Conservation (phyloP, 1,140 invertebrate genomes). For the Diorhabda elongata region DNA sequence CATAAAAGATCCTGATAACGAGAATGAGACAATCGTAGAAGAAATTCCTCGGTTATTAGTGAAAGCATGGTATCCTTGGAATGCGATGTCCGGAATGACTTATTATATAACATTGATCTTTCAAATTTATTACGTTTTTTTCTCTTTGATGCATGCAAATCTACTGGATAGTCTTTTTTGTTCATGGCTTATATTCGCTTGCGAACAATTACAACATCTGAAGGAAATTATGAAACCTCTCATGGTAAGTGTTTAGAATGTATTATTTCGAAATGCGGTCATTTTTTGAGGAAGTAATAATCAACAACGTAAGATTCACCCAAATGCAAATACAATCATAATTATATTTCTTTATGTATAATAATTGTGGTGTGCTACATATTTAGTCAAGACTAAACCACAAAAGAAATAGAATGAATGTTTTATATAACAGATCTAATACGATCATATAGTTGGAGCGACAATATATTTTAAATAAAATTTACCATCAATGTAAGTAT, state of each 20-base stretch:
- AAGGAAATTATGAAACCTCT: constrained; percentile 80
- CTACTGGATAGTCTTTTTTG: constrained; percentile 73
- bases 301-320: no score
- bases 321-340: no score
- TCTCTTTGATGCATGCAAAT: constrained; percentile 67
- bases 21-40: constrained; percentile 63
- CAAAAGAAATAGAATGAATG: no score
- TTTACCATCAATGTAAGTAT: no score
- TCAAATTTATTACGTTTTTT: constrained; percentile 69
- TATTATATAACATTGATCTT: constrained; percentile 63
- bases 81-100: constrained; percentile 61
- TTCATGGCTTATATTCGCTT: constrained; percentile 77
- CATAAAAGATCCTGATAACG: constrained; percentile 63
- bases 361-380: no score
- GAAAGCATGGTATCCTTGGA: constrained; percentile 71
- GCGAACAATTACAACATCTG: constrained; percentile 76
- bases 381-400: no score
- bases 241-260: constrained; percentile 50
- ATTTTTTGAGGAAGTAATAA: no score
- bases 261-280: no score
- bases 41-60: constrained; percentile 69
- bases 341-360: no score
- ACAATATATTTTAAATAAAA: no score
- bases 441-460: no score
- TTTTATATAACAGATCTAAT: no score